A percentile compares a stretch with the other conserved stretches of the same genome.
Evolutionary conservation across 2,113 vertebrate species (phyloP).

Genomic region (Rhineura floridana): DNA sequence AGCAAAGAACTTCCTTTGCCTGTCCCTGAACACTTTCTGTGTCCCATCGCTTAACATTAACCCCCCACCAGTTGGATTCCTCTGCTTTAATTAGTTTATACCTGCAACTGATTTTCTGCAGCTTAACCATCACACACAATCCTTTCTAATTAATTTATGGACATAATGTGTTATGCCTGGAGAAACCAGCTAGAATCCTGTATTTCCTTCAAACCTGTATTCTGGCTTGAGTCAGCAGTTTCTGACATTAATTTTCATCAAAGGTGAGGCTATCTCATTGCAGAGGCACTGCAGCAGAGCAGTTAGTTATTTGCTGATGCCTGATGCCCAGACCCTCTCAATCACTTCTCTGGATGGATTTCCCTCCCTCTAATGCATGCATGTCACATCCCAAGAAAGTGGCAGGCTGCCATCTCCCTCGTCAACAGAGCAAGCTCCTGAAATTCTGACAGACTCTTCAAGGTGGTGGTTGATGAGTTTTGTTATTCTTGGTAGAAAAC

Average conservation of each 20-base stretch:
- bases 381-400: background rate
- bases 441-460: background rate
- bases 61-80: too few relatives aligned
- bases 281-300: background rate
- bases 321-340: background rate
- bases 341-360: background rate
- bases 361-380: background rate
- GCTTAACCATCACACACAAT: background rate
- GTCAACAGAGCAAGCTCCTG: background rate
- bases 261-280: background rate
- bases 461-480: background rate
- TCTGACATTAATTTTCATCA: background rate
- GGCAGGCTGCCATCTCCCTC: slow-evolving; percentile 14
- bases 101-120: background rate
- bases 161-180: background rate
- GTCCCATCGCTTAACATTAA: background rate
- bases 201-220: background rate
- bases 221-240: slow-evolving; percentile 31
- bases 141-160: slow-evolving; percentile 9
- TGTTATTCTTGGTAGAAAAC: background rate
- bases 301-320: background rate
- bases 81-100: background rate
- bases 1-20: background rate
- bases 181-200: slow-evolving; percentile 13
- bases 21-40: too few relatives aligned